Evolutionary conservation across 2,888 invertebrate species (phyloP), one percentile per base, ranked within the genome.

Genomic region (Anthophora plumipes): DNA sequence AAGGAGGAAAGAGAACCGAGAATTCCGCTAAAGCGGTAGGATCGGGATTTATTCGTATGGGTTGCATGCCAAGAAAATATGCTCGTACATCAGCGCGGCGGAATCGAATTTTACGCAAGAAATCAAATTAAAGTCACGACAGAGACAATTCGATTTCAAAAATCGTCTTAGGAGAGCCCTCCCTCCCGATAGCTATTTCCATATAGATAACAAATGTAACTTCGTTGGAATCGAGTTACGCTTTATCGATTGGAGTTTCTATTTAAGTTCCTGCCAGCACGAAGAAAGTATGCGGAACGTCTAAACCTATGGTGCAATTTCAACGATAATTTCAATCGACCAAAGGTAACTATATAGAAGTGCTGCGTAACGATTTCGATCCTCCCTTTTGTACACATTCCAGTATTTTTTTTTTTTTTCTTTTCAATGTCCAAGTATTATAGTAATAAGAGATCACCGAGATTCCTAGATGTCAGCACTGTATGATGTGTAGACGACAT

Each of bases 101-200:
- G 69, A 69, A 82, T 77, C 68, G 77, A 79, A 74, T 73, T 77
- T 66, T 50, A 31, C 66, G 25, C 52, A 66, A 73, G 75, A 79
- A 83, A 79, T 69, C 82, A 67, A 82, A 82, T 79, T 80, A 82
- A 77, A 67, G 76, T 66, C 64, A 39, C 55, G 66, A 48, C 57
- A 54, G 70, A 54, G 82, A 76, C 75, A 84, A 80, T 60, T 86
- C 73, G 70, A 77, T 77, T 71, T 75, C 70, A 41, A 80, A 72
- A 76, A 75, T 80, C 71, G 68, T 71, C 75, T 68, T 75, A 72
- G 76, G 22, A 25, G 60, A 39, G 31, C 41, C 60, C n/a, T n/a
- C n/a, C n/a, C n/a, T n/a, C 31, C 50, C 61, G 66, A 61, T 66
- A 64, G 59, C 64, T 73, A 82, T 81, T 78, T 83, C 71, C 77